Percentiles rank a stretch among this genome's conserved stretches.
Evolutionary conservation across 1,140 invertebrate genomes (phyloP).

Genomic region (Tetranychus urticae): DNA sequence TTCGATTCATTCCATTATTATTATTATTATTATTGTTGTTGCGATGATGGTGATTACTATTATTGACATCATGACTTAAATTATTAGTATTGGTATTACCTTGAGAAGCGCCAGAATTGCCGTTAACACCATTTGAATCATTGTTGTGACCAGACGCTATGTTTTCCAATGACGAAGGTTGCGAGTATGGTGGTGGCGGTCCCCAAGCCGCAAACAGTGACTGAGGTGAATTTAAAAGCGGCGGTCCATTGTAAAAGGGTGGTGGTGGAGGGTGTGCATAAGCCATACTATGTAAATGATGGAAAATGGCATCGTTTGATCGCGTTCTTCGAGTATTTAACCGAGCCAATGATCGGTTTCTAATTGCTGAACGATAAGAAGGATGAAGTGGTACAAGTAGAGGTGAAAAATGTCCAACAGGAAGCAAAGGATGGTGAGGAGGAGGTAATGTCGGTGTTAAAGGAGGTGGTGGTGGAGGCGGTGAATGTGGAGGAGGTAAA

Average conservation of each 20-base stretch:
- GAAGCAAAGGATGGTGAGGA: too few species aligned
- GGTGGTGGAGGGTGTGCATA: not conserved
- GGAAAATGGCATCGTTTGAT: slow-evolving; percentile 15
- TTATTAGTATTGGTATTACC: too few species aligned
- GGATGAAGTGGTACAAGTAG: too few species aligned
- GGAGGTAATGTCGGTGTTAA: too few species aligned
- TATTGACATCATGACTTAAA: too few species aligned
- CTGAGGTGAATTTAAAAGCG: not conserved
- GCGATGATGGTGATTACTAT: too few species aligned
- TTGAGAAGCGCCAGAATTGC: not conserved
- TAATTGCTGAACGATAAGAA: too few species aligned
- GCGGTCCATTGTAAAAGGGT: slow-evolving; percentile 1
- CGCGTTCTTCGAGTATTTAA: slow-evolving; percentile 7
- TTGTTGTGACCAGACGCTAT: slow-evolving; percentile 15
- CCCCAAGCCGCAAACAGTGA: slow-evolving; percentile 29
- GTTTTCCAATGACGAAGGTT: slow-evolving; percentile 23
- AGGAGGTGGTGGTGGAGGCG: too few species aligned
- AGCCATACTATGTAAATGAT: slow-evolving; percentile 8
- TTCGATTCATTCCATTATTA: slow-evolving; percentile 4
- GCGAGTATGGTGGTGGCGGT: slow-evolving; percentile 44
- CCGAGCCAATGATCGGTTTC: not conserved
- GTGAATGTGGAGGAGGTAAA: too few species aligned
- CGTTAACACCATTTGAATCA: slow-evolving; percentile 9
- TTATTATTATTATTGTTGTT: slow-evolving; percentile 7
- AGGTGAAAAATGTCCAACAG: too few species aligned